Evolutionary conservation across 2,113 vertebrate genomes (phyloP).

Genomic region (Mus pahari): DNA sequence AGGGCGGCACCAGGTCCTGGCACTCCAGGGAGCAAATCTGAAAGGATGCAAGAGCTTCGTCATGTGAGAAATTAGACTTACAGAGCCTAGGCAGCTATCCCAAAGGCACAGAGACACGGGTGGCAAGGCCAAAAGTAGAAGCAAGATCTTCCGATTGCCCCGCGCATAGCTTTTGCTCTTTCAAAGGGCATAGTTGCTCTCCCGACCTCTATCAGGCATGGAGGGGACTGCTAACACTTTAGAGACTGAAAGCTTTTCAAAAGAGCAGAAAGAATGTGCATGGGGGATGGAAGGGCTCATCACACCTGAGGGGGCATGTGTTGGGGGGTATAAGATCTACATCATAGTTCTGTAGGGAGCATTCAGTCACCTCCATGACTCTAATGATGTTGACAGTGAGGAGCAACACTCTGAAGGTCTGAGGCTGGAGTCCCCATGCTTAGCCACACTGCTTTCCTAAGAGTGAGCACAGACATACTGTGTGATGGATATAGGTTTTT

Average conservation of each 20-base stretch:
- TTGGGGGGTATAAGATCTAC: too few relatives aligned
- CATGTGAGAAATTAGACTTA: background rate
- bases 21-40: conserved; percentile 93
- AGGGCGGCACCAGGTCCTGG: conserved; percentile 82
- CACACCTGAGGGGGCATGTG: background rate
- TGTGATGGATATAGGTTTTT: too few relatives aligned
- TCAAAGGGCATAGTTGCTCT: background rate
- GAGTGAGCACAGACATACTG: fast-evolving
- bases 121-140: background rate
- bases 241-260: background rate
- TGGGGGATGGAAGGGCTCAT: fast-evolving
- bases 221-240: background rate
- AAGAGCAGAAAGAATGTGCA: background rate
- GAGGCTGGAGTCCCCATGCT: fast-evolving
- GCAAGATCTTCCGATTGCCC: background rate
- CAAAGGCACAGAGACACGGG: background rate
- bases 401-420: background rate
- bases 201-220: background rate
- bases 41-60: conserved; percentile 46
- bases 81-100: background rate
- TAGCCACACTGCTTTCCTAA: background rate
- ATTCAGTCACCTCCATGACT: background rate
- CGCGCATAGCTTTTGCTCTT: background rate
- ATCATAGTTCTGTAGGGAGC: background rate
- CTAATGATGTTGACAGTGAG: fast-evolving